Evolutionary conservation across 2,797 vertebrate genomes (phyloP).

Genomic region (Notamacropus eugenii): DNA sequence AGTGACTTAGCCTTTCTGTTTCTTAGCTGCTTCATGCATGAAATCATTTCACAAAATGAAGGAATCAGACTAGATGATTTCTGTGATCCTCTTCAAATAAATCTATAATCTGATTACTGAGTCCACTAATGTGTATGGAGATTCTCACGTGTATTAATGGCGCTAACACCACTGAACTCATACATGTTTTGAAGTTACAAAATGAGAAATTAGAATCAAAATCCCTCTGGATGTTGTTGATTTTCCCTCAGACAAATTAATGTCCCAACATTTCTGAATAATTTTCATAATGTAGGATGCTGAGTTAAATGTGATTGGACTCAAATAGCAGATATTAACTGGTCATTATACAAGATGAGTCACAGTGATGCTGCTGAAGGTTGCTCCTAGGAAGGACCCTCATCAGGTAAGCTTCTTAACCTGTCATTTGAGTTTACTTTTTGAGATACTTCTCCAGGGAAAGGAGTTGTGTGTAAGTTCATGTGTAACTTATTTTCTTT

Average conservation of each 20-base stretch:
- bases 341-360: not conserved
- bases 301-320: not conserved
- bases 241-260: not conserved
- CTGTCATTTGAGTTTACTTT: not conserved
- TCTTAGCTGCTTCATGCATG: not conserved
- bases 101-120: not conserved
- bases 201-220: not conserved
- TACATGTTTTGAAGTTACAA: not conserved
- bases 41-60: not conserved
- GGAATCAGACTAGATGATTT: not conserved
- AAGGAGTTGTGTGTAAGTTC: not conserved
- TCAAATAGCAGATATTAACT: not conserved
- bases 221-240: not conserved
- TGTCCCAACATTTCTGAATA: not conserved
- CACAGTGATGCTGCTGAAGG: not conserved
- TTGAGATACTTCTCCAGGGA: not conserved
- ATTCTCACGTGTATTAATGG: not conserved
- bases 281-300: not conserved
- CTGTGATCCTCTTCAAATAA: not conserved
- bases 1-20: not conserved
- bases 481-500: not conserved
- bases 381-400: not conserved
- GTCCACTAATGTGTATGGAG: not conserved
- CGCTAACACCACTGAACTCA: not conserved
- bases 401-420: not conserved